Percentiles rank a stretch among this genome's conserved stretches.
Conservation (phyloP, 2,113 vertebrate genomes). For the Coturnix japonica region DNA sequence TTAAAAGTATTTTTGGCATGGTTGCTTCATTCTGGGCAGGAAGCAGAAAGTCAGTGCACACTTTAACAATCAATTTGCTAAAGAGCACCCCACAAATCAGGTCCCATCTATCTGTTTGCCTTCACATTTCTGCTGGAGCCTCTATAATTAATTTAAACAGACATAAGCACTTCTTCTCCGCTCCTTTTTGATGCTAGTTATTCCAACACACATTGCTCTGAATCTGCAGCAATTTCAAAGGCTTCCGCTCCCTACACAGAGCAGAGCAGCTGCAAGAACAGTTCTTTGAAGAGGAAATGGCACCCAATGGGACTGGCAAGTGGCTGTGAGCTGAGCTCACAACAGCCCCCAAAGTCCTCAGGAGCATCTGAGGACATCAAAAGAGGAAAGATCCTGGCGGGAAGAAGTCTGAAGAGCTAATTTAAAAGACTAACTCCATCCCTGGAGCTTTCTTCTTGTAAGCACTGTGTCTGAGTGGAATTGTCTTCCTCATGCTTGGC, state of each 20-base stretch:
- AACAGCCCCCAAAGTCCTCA: slow-evolving; percentile 49
- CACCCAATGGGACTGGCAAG: slow-evolving; percentile 67
- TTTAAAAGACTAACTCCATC: background rate
- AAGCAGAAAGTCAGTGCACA: slow-evolving; percentile 32
- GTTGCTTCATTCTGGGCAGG: background rate
- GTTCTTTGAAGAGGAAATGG: slow-evolving; percentile 75
- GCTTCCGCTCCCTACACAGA: slow-evolving; percentile 56
- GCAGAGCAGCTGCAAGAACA: slow-evolving; percentile 66
- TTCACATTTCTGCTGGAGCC: slow-evolving; percentile 50
- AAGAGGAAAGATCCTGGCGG: slow-evolving; percentile 48
- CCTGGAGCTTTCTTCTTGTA: slow-evolving; percentile 43
- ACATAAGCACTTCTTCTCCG: slow-evolving; percentile 60
- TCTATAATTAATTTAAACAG: slow-evolving; percentile 68
- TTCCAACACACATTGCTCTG: slow-evolving; percentile 20
- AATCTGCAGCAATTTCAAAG: slow-evolving; percentile 71
- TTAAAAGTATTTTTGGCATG: slow-evolving; percentile 37
- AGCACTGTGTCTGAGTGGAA: slow-evolving; percentile 26
- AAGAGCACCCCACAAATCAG: slow-evolving; percentile 50
- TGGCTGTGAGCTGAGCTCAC: background rate
- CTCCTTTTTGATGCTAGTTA: slow-evolving; percentile 44
- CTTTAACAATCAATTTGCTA: slow-evolving; percentile 39
- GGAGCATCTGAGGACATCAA: slow-evolving; percentile 67
- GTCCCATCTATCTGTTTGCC: slow-evolving; percentile 49
- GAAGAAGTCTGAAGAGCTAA: slow-evolving; percentile 42
- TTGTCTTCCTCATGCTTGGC: background rate